Evolutionary conservation across 2,113 vertebrate genomes (phyloP).

Genomic region (Xerus inauris): DNA sequence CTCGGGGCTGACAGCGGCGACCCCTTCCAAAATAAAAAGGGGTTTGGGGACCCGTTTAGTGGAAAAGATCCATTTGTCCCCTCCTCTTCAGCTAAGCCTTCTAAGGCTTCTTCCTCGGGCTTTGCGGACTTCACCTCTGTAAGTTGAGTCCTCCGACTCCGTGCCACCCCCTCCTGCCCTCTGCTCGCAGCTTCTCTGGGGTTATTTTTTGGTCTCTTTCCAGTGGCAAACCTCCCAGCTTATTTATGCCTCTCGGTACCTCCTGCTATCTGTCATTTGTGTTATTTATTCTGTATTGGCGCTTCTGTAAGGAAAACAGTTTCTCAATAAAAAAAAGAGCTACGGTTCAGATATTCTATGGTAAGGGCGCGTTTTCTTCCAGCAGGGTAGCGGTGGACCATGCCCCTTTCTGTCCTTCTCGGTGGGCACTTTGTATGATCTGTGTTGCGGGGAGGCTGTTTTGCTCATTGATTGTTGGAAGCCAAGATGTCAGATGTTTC

Average conservation of each 20-base stretch:
- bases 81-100: constrained; percentile 93
- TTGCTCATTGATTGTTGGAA: constrained; percentile 57
- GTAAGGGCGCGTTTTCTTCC: constrained; percentile 69
- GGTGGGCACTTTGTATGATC: constrained; percentile 42
- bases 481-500: constrained; percentile 57
- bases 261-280: constrained; percentile 64
- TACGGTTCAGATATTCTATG: constrained; percentile 72
- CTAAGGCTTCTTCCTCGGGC: constrained; percentile 92
- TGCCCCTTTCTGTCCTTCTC: constrained; percentile 61
- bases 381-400: constrained; percentile 53
- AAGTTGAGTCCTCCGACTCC: constrained; percentile 93
- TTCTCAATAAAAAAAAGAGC: constrained; percentile 84
- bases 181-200: constrained; percentile 83
- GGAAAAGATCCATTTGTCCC: constrained; percentile 97
- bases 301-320: constrained; percentile 84
- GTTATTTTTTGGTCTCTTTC: constrained; percentile 52
- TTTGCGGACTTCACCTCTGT: constrained; percentile 97
- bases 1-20: constrained; percentile 92
- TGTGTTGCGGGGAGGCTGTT: constrained; percentile 71
- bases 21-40: constrained; percentile 96
- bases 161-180: constrained; percentile 83
- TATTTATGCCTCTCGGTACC: constrained; percentile 70
- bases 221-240: constrained; percentile 70
- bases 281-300: constrained; percentile 82
- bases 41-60: constrained; percentile 96